phyloP scores from a whole-genome alignment of 1,140 invertebrate species.

The Leucophenga varia region DNA sequence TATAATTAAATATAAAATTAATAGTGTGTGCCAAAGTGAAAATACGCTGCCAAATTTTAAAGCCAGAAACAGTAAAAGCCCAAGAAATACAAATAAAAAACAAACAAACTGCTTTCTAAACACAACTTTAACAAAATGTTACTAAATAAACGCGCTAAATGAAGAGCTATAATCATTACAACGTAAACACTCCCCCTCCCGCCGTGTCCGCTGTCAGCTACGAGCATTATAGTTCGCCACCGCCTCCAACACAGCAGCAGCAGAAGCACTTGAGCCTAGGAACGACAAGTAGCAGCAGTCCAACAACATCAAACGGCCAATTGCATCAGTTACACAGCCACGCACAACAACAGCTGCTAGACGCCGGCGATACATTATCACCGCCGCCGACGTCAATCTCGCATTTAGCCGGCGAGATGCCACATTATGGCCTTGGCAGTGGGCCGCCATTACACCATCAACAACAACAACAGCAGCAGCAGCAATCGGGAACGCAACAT shows the following conservation, averaged over 20 bases:
- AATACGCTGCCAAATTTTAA: slow-evolving; percentile 41
- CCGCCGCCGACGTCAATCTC: slow-evolving; percentile 13
- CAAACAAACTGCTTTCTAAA: slow-evolving; percentile 21
- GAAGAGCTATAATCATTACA: slow-evolving; percentile 9
- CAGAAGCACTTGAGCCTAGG: slow-evolving; percentile 8
- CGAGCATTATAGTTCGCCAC: slow-evolving; percentile 20
- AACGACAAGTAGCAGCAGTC: slow-evolving; percentile 15
- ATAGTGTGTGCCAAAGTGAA: slow-evolving; percentile 49
- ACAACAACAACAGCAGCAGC: slow-evolving; percentile 32
- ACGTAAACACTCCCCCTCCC: slow-evolving; percentile 9
- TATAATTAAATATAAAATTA: slow-evolving; percentile 24
- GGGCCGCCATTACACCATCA: slow-evolving; percentile 58
- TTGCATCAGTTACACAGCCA: slow-evolving; percentile 10
- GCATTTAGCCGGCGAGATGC: slow-evolving; percentile 34
- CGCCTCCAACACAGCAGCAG: slow-evolving; percentile 21
- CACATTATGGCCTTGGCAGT: slow-evolving; percentile 49
- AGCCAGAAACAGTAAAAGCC: background rate
- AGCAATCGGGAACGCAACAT: slow-evolving; percentile 30
- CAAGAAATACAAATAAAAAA: slow-evolving; percentile 2
- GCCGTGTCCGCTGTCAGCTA: slow-evolving; percentile 1
- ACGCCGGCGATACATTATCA: slow-evolving; percentile 17
- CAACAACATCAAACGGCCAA: slow-evolving; percentile 5
- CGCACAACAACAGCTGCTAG: slow-evolving; percentile 9
- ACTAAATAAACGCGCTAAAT: slow-evolving; percentile 5
- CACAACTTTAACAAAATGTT: background rate